Conservation (phyloP, 2,113 vertebrate species). For the Ptilorrhoa leucosticta region DNA sequence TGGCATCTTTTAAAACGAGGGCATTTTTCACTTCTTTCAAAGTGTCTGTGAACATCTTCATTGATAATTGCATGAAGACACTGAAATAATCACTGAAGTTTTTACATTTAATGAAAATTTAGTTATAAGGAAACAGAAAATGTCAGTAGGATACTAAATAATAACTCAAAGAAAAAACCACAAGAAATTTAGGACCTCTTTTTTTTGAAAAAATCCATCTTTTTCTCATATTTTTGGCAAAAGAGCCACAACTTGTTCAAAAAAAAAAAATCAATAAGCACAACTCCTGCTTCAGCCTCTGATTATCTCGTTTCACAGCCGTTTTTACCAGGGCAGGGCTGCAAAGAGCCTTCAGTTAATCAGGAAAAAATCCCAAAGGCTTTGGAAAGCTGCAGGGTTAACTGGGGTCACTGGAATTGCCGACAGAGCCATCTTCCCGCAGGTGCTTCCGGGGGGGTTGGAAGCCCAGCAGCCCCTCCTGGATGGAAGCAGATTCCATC, state of each 20-base stretch:
- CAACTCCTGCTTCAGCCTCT: background rate
- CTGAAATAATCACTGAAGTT: background rate
- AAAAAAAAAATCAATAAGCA: background rate
- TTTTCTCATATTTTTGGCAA: background rate
- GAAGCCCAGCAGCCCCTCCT: too few relatives aligned
- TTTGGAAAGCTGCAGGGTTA: background rate
- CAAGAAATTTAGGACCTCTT: background rate
- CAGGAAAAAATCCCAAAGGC: background rate
- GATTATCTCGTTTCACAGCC: slow-evolving; percentile 8
- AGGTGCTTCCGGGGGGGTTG: accelerated
- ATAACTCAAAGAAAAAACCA: background rate
- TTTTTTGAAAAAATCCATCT: background rate
- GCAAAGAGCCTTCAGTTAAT: background rate
- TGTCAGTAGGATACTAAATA: background rate
- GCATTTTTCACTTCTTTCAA: background rate
- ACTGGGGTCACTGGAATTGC: background rate
- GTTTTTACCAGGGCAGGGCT: background rate
- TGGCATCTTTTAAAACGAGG: background rate
- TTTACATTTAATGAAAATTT: background rate
- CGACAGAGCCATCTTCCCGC: background rate
- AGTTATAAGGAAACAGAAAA: background rate
- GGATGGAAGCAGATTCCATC: background rate
- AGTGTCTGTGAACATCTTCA: background rate
- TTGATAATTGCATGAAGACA: background rate
- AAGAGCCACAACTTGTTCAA: background rate